A percentile compares a stretch with the other conserved stretches of the same genome.
Evolutionary conservation across 2,113 vertebrate genomes (phyloP).

Genomic region (Eretmochelys imbricata): DNA sequence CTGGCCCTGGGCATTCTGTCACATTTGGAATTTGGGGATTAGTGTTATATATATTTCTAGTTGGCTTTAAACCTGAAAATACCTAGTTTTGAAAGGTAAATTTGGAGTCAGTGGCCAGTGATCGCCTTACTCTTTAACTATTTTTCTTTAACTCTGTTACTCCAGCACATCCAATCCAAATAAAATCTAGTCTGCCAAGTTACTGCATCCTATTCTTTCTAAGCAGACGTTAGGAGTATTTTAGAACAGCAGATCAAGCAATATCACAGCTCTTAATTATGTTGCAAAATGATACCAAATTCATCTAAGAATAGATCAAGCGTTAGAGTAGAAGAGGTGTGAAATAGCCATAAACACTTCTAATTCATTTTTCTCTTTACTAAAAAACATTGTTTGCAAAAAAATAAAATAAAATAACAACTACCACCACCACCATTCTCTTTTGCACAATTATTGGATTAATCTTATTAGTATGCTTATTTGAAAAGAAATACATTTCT

Average conservation of each 20-base stretch:
- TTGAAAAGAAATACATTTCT: background rate
- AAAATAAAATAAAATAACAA: background rate
- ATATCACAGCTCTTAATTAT: conserved; percentile 10
- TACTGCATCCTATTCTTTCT: background rate
- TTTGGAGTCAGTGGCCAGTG: background rate
- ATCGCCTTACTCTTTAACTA: background rate
- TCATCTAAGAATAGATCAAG: conserved; percentile 11
- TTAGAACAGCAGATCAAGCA: background rate
- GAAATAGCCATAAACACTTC: conserved; percentile 9
- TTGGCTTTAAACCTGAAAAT: background rate
- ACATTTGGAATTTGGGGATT: background rate
- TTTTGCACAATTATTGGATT: background rate
- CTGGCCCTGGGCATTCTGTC: background rate
- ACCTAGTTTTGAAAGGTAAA: background rate
- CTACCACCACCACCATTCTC: background rate
- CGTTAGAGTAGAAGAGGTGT: background rate
- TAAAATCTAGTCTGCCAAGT: background rate
- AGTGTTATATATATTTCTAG: fast-evolving
- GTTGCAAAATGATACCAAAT: conserved; percentile 38
- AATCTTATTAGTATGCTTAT: background rate
- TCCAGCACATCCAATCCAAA: background rate
- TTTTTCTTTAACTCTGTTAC: background rate
- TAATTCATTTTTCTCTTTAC: conserved; percentile 5
- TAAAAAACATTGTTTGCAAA: background rate
- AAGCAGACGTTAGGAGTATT: conserved; percentile 5